A percentile compares a stretch with the other conserved stretches of the same genome.
phyloP scores from a whole-genome alignment of 2,113 vertebrate genomes.

The Megaleporinus macrocephalus region DNA sequence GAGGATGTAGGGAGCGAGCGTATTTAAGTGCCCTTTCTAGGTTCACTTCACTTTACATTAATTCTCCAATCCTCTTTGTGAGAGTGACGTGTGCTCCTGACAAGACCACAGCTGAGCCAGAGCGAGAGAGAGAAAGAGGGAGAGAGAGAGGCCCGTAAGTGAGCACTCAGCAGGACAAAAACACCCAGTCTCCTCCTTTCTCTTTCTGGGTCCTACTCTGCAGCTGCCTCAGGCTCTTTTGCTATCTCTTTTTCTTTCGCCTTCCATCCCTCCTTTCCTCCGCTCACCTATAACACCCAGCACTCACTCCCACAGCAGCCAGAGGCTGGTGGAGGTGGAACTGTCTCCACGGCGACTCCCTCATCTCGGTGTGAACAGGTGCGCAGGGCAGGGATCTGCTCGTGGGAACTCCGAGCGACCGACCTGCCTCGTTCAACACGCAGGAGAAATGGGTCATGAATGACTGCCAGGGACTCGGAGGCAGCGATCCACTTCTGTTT shows the following conservation, averaged over 20 bases:
- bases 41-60: constrained; percentile 53
- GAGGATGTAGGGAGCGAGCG: neutral
- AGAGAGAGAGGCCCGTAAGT: constrained; percentile 4
- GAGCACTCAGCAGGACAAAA: constrained; percentile 61
- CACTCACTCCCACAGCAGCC: neutral
- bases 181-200: constrained; percentile 34
- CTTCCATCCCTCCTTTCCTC: constrained; percentile 14
- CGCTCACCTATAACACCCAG: constrained; percentile 5
- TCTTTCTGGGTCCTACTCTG: constrained; percentile 7
- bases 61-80: constrained; percentile 78
- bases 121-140: constrained; percentile 51
- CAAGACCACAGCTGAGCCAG: constrained; percentile 61
- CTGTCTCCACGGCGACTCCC: constrained; percentile 73
- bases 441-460: constrained; percentile 20
- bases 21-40: constrained; percentile 10
- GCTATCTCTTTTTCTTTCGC: neutral
- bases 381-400: constrained; percentile 57
- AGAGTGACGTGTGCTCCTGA: constrained; percentile 57
- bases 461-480: constrained; percentile 9
- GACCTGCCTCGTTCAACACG: neutral
- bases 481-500: neutral
- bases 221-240: constrained; percentile 3
- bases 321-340: constrained; percentile 60
- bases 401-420: constrained; percentile 25
- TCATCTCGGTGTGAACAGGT: constrained; percentile 68